Conservation (phyloP, 2,113 vertebrate genomes). For the Phrynosoma blainvillii region DNA sequence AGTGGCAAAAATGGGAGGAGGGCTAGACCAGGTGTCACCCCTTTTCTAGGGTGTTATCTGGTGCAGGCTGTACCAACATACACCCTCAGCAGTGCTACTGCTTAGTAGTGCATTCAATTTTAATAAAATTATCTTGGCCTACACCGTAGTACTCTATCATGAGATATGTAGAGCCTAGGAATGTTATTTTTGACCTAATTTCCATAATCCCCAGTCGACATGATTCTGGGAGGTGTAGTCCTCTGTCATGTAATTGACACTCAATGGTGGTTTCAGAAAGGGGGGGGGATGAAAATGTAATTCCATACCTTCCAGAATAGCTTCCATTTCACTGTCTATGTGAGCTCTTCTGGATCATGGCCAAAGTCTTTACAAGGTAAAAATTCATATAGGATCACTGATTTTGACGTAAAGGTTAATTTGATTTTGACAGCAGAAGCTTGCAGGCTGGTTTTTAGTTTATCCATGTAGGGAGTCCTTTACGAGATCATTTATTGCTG, state of each 20-base stretch:
- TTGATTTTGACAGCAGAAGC: constrained; percentile 20
- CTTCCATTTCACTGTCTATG: not conserved
- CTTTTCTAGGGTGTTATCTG: no score
- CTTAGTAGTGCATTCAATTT: no score
- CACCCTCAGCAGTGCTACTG: no score
- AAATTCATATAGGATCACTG: not conserved
- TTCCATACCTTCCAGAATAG: not conserved
- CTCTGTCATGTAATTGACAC: not conserved
- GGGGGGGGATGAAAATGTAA: not conserved
- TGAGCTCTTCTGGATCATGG: not conserved
- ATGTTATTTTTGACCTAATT: no score
- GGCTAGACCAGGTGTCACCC: no score
- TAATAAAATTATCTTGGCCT: no score
- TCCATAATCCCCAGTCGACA: no score
- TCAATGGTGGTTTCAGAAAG: not conserved
- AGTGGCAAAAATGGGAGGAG: no score
- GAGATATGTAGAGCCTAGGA: no score
- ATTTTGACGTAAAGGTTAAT: constrained; percentile 14
- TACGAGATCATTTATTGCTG: constrained; percentile 49
- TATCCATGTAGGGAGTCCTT: constrained; percentile 1
- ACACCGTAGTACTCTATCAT: no score
- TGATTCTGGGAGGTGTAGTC: no score
- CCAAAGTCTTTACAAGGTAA: not conserved
- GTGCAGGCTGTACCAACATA: no score
- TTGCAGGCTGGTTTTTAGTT: not conserved